Evolutionary conservation across 1,140 invertebrate species (phyloP).

Genomic region (Papilio polyxenes): DNA sequence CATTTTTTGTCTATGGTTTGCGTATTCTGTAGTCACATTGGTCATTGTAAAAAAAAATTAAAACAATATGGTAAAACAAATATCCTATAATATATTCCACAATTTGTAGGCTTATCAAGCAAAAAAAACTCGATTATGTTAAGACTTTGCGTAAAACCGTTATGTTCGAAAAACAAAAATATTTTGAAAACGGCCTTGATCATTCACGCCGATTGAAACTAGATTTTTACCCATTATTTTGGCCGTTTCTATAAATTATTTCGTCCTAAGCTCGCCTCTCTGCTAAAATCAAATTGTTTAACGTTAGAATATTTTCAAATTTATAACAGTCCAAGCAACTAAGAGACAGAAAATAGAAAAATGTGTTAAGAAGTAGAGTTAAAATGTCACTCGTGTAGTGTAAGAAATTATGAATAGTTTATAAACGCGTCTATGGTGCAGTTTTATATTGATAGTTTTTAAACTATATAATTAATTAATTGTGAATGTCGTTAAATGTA

Average conservation of each 20-base stretch:
- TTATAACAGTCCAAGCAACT: conserved; percentile 33
- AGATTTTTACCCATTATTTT: conserved; percentile 72
- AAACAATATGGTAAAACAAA: conserved; percentile 41
- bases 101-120: conserved; percentile 56
- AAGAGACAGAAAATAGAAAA: conserved; percentile 41
- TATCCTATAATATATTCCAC: conserved; percentile 57
- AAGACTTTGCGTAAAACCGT: conserved; percentile 63
- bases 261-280: conserved; percentile 78
- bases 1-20: conserved; percentile 39
- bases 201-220: conserved; percentile 64
- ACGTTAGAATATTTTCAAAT: conserved; percentile 52
- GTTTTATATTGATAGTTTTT: conserved; percentile 45
- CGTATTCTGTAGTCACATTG: neutral
- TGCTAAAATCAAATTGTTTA: conserved; percentile 79
- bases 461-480: neutral
- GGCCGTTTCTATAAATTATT: conserved; percentile 74
- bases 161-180: conserved; percentile 57
- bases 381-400: conserved; percentile 43
- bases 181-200: conserved; percentile 51
- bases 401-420: conserved; percentile 40
- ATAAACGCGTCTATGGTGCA: conserved; percentile 50
- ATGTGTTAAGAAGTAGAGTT: conserved; percentile 47
- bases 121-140: conserved; percentile 55
- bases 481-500: neutral
- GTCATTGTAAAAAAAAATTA: neutral